Base-by-base conservation (phyloP, 2,113 vertebrate genomes). In the Hippopotamus amphibius region DNA sequence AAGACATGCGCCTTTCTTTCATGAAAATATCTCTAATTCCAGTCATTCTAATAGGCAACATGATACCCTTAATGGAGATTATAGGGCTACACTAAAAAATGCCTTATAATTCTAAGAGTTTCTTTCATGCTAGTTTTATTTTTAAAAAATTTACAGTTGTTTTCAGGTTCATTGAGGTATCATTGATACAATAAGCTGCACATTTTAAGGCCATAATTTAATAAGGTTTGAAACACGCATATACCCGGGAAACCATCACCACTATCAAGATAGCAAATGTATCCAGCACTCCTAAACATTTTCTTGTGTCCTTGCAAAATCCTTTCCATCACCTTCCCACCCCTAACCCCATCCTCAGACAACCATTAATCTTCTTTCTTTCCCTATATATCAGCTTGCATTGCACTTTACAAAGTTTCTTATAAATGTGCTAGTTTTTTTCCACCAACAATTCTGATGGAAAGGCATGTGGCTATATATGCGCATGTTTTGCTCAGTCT, bases 381-480 rank as follows among this genome's bases (percentile, higher is more conserved):
- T 72, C 13, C 33, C 6, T 24, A 28, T 66, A 76, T 65, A 66
- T 90, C 59, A 87, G 69, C 21, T 57, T 82, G 21, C 37, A 57
- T 69, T 81, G n/a, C 37, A 92, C 63, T 61, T 61, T 80, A 74
- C 26, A 48, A 12, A 79, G 9, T 79, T 93, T 88, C 46, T 10
- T 68, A 88, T 79, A 88, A 55, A 90, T 79, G 9, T 16, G 4
- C 6, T 41, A 37, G 15, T n/a, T 98, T 98, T 98, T 98, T 98
- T 98, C 99, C 99, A 99, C 98, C 98, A 99, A 98, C 97, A 98
- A 96, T 98, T 99, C 98, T 98, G 97, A 98, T 99, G 97, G 94
- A 97, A 98, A 98, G 98, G 96, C 65, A 12, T 95, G 98, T 98
- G 98, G 98, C 98, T 96, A 98, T 98, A 98, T 98, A 98, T 97